Evolutionary conservation across 2,888 invertebrate species (phyloP), one percentile per base, ranked within the genome.

Genomic region (Laspeyria flexula): DNA sequence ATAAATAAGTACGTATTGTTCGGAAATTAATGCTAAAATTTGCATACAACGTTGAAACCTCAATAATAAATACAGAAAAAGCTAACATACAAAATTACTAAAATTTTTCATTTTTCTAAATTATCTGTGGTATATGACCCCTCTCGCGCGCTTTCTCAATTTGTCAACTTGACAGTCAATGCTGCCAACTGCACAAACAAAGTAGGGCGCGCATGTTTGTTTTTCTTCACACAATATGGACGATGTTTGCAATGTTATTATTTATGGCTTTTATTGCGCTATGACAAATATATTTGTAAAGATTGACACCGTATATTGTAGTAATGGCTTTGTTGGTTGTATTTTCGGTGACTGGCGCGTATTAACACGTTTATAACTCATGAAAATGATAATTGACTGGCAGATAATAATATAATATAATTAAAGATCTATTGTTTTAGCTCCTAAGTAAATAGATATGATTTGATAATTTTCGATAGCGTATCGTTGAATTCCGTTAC

Each of bases 181-280:
- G 80, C 72, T 79, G 79, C 86, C 86, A 87, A 87, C 86, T 87
- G 86, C 77, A 81, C 86, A 87, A 87, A 87, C 86, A 86, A 12
- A 58, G 71, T 76, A 83, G 86, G 85, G 86, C 86, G 83, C 83
- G 81, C 83, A 77, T 86, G 81, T 86, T 86, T 86, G 83, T 84
- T 84, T 84, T 81, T 71, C 73, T 72, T 69, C 66, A 69, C 73
- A 83, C 84, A 85, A 85, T 85, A 81, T 78, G 80, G 77, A 69
- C 56, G 69, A 52, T 85, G 84, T 86, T 86, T 86, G 78, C 79
- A 49, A 51, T 70, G 79, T 83, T 84, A 85, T 85, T 85, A 85
- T 86, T 86, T 86, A 86, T 86, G 69, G 81, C 73, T 68, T 79
- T 77, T 75, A 80, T 79, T 80, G 78, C 81, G 68, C 71, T 71